Evolutionary conservation across 2,797 vertebrate species (phyloP).

Genomic region (Acipenser ruthenus): DNA sequence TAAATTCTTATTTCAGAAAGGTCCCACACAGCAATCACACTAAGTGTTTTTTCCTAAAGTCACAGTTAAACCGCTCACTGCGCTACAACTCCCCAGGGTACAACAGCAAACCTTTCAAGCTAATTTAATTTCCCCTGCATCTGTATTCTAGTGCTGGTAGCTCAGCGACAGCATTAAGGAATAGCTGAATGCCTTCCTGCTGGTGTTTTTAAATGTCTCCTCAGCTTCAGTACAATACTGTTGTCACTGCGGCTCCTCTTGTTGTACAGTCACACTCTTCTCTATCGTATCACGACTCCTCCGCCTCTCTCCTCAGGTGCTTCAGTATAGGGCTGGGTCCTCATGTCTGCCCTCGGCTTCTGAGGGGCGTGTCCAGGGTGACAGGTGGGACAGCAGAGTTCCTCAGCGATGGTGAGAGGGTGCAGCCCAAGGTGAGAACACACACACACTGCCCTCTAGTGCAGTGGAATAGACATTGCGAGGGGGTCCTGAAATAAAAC

Average conservation of each 20-base stretch:
- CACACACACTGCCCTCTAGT: constrained; percentile 34
- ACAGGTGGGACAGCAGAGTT: constrained; percentile 78
- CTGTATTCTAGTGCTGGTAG: constrained; percentile 43
- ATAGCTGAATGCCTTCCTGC: too few relatives aligned
- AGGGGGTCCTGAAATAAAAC: not conserved
- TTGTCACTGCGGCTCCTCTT: not conserved
- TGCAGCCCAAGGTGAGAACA: constrained; percentile 80
- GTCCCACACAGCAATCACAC: constrained; percentile 50
- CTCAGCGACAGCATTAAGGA: constrained; percentile 19
- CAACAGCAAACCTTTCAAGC: constrained; percentile 24
- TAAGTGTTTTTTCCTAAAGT: constrained; percentile 56
- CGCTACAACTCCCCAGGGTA: constrained; percentile 19
- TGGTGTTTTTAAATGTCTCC: too few relatives aligned
- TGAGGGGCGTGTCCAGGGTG: constrained; percentile 73
- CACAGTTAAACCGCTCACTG: not conserved
- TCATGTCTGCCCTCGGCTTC: constrained; percentile 61
- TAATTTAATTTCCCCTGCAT: constrained; percentile 47
- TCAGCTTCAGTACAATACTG: not conserved
- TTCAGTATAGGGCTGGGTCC: constrained; percentile 80
- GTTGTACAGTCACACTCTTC: not conserved
- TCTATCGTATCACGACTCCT: not conserved
- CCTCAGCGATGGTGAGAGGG: constrained; percentile 69
- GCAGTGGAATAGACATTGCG: constrained; percentile 18
- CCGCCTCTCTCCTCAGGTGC: constrained; percentile 57
- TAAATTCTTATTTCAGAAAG: not conserved